phyloP scores from a whole-genome alignment of 1,140 invertebrate species.

The Penaeus vannamei region DNA sequence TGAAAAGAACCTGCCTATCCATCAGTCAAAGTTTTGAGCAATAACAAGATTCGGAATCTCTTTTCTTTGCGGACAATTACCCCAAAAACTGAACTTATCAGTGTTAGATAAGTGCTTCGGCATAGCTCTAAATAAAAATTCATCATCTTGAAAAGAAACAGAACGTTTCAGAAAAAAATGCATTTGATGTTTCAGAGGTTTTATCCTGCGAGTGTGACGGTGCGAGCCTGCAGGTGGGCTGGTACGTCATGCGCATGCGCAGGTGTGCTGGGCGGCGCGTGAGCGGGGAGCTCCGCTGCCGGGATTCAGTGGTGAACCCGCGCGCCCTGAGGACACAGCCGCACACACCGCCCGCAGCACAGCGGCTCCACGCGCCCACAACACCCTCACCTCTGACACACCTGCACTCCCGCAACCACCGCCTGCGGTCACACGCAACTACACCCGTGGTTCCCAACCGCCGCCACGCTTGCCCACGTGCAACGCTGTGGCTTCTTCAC shows the following conservation, averaged over 20 bases:
- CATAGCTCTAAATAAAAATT: too few relatives aligned
- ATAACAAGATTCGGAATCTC: too few relatives aligned
- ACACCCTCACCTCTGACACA: conserved; percentile 60
- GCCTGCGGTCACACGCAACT: conserved; percentile 61
- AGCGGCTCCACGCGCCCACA: conserved; percentile 50
- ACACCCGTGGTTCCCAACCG: conserved; percentile 37
- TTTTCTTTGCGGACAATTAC: too few relatives aligned
- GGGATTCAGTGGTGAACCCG: conserved; percentile 63
- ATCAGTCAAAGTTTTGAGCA: too few relatives aligned
- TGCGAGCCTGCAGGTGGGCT: background rate
- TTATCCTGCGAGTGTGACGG: background rate
- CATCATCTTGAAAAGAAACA: too few relatives aligned
- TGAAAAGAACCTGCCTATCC: too few relatives aligned
- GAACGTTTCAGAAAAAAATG: background rate
- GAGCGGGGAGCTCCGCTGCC: conserved; percentile 34
- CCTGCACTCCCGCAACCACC: conserved; percentile 60
- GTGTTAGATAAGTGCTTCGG: too few relatives aligned
- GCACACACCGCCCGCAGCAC: conserved; percentile 61
- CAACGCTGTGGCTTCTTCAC: conserved; percentile 1
- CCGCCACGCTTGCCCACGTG: conserved; percentile 38
- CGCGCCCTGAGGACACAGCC: conserved; percentile 63
- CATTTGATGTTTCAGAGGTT: background rate
- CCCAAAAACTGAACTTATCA: too few relatives aligned
- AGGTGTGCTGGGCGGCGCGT: conserved; percentile 48
- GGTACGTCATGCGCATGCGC: conserved; percentile 48